phyloP scores from a whole-genome alignment of 2,797 vertebrate species.

The Microcaecilia unicolor region DNA sequence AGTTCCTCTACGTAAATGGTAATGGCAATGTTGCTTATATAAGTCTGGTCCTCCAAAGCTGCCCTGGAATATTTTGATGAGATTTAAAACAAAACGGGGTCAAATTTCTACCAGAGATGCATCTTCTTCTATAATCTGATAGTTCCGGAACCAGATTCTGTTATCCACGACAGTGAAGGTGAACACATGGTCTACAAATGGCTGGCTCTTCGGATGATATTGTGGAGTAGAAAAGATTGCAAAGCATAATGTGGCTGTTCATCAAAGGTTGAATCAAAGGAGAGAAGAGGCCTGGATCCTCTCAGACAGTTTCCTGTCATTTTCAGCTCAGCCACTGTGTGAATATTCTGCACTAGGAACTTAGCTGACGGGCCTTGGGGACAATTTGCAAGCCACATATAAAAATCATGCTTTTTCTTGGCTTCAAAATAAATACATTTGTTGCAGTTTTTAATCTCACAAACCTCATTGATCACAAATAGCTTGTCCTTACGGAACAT shows the following conservation, averaged over 20 bases:
- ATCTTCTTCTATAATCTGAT: conserved; percentile 96
- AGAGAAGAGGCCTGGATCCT: conserved; percentile 89
- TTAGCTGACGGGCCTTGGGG: conserved; percentile 93
- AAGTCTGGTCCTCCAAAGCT: conserved; percentile 92
- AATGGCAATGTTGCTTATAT: too few species aligned
- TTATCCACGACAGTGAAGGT: conserved; percentile 84
- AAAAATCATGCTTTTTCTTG: conserved; percentile 95
- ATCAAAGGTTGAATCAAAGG: conserved; percentile 85
- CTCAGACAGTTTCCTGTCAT: conserved; percentile 95
- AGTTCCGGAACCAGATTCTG: conserved; percentile 96
- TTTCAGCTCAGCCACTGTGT: conserved; percentile 91
- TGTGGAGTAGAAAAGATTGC: conserved; percentile 85
- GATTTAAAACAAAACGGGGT: conserved; percentile 91
- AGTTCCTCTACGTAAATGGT: too few species aligned
- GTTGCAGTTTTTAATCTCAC: conserved; percentile 97
- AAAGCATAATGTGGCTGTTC: conserved; percentile 75
- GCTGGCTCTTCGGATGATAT: conserved; percentile 92
- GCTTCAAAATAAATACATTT: conserved; percentile 97
- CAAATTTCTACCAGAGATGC: conserved; percentile 93
- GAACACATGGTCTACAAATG: conserved; percentile 92
- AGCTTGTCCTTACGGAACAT: too few species aligned
- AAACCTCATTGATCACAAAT: too few species aligned
- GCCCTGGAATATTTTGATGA: conserved; percentile 91
- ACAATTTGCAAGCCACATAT: conserved; percentile 90
- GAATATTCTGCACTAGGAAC: conserved; percentile 92